Evolutionary conservation across 2,888 invertebrate species (phyloP), one percentile per base, ranked within the genome.

Genomic region (Myopa tessellatipennis): DNA sequence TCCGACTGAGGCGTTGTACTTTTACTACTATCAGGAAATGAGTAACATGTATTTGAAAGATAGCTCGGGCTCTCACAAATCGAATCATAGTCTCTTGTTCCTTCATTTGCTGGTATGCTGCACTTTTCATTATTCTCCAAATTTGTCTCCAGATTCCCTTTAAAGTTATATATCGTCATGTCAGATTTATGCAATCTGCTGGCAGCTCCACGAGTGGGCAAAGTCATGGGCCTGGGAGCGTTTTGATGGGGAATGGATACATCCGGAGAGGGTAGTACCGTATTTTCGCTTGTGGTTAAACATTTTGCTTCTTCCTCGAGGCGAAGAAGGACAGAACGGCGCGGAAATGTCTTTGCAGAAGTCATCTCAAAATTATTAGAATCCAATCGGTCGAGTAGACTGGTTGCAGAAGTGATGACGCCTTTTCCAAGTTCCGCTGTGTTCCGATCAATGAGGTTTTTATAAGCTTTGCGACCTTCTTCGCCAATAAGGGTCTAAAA

Each of bases 381-480:
- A 73, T 88, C 88, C 82, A 87, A 82, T 78, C 85, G 85, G 4
- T 87, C 85, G 34, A 89, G 81, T 72, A 88, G 78, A 4, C 77
- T 89, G 3, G 83, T 84, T 0, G 83, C 86, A 10, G 87, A 85
- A 80, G 86, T 86, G 18, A 83, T 73, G 0, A 70, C 60, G n/a
- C 83, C 84, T 0, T 84, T 81, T 74, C 83, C 84, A 58, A 85
- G 80, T 78, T 82, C 77, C 7, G 82, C 87, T 0, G 90, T 89
- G 67, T 93, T 93, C 80, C 94, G 92, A 87, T 98, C 97, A 76
- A 99, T 96, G 74, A 99, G 91, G 84, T 95, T 94, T 85, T 96
- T 95, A 90, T 99, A 99, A 0, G 97, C 98, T 85, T 95, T 93
- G 87, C 96, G 96, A 69, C 97, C 95, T 89, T 97, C 96, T 85